Evolutionary conservation across 2,888 invertebrate species (phyloP).

Genomic region (Pogonocherus hispidulus): DNA sequence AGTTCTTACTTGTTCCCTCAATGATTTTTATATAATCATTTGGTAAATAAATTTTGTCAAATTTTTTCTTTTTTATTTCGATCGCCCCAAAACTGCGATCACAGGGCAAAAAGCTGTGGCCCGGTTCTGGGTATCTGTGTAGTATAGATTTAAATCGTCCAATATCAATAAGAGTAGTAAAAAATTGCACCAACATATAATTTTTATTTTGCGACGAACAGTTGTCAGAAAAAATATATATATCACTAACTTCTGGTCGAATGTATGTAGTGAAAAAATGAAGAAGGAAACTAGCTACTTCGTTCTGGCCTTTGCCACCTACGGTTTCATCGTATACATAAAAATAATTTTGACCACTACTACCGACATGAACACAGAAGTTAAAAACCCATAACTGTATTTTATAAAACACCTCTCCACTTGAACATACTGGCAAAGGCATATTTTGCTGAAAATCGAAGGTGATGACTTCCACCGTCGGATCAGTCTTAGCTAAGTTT

Average conservation of each 20-base stretch:
- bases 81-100: slow-evolving; percentile 26
- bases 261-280: not conserved
- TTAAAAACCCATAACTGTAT: not conserved
- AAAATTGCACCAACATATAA: slow-evolving; percentile 7
- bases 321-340: not conserved
- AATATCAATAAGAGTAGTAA: slow-evolving; percentile 6
- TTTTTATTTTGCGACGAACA: slow-evolving; percentile 29
- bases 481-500: slow-evolving; percentile 30
- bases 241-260: not conserved
- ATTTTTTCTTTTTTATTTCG: slow-evolving; percentile 28
- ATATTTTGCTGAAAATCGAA: slow-evolving; percentile 49
- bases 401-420: slow-evolving; percentile 1
- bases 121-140: slow-evolving; percentile 33
- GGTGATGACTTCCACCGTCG: slow-evolving; percentile 32
- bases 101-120: slow-evolving; percentile 31
- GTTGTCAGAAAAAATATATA: slow-evolving; percentile 24
- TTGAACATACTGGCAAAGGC: slow-evolving; percentile 35
- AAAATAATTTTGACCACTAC: not conserved
- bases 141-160: slow-evolving; percentile 12
- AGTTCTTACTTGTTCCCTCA: not conserved
- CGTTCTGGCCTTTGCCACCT: not conserved
- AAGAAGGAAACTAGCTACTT: not conserved
- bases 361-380: not conserved
- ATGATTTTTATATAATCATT: not conserved
- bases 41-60: slow-evolving; percentile 16